Evolutionary conservation across 2,113 vertebrate species (phyloP), one percentile per base, ranked within the genome.

Genomic region (Strigops habroptila): DNA sequence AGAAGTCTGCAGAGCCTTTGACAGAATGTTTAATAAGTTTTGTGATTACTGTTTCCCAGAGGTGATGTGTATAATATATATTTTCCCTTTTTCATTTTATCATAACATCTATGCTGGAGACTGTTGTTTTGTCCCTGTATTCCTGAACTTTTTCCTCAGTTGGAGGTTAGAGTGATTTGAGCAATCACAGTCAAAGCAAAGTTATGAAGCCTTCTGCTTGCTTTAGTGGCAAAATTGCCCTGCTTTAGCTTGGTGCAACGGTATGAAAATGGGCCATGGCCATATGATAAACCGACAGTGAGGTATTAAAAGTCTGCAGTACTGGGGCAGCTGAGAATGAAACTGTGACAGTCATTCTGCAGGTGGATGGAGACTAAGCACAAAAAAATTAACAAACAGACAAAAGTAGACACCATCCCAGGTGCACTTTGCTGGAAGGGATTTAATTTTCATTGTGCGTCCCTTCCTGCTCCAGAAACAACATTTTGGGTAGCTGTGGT

Each of bases 1-100:
- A 90, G 83, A 86, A 81, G 63, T 94, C 93, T 95, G 96, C 97
- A 85, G 91, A 96, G 96, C 96, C 95, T 96, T 94, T 98, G 98
- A 98, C 96, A 96, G 97, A 96, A 95, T 97, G 92, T 97, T 98
- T 98, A 98, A 98, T 98, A 98, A 98, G 96, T 96, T 97, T 91
- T 82, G 95, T 97, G 97, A 97, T 97, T 95, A 90, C 67, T 88
- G 81, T 98, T 98, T 98, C 95, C 96, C 91, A 91, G 97, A 98
- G 97, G 96, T 98, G 97, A 97, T 97, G 89, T 96, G 96, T 96
- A 94, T 97, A 97, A 98, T 97, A 94, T 39, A 69, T 91, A 93
- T 97, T 93, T 91, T 55, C 71, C 48, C 57, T 82, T 28, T 95
- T 97, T 96, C 86, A 88, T 97, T 97, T 97, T 88, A 97, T 96